Percentiles rank a stretch among this genome's conserved stretches.
These are phyloP conservation scores for Coreius guichenoti DNA, from an alignment of 2,797 vertebrate species.

Conservation along the genomic window DNA sequence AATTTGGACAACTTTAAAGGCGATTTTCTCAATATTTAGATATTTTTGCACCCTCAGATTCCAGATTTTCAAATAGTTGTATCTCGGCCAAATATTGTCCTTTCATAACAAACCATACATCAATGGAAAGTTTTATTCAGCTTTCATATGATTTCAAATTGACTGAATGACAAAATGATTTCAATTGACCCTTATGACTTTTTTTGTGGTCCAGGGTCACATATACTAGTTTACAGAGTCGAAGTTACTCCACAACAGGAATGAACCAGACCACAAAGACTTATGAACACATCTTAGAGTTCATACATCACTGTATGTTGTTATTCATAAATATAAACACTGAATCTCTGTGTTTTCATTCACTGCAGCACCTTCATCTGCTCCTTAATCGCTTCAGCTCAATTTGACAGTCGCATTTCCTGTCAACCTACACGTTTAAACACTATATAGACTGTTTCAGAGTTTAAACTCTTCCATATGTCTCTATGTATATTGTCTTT, in stretches of 20 bases:
- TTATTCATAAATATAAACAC: neutral
- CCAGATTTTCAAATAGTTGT: too few relatives aligned
- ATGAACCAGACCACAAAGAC: neutral
- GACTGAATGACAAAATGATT: too few relatives aligned
- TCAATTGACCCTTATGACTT: too few relatives aligned
- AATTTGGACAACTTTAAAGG: too few relatives aligned
- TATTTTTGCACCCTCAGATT: too few relatives aligned
- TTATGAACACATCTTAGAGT: neutral
- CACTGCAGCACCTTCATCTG: neutral
- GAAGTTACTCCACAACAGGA: neutral
- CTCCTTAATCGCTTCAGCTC: neutral
- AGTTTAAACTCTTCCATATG: neutral
- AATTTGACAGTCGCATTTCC: neutral
- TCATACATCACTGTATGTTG: neutral
- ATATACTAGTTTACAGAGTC: neutral
- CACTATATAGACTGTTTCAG: neutral
- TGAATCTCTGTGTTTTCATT: neutral
- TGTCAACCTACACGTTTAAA: neutral
- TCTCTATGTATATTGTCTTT: neutral
- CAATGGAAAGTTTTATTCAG: too few relatives aligned
- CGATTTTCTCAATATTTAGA: too few relatives aligned
- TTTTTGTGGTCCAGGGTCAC: too few relatives aligned
- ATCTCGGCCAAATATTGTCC: too few relatives aligned
- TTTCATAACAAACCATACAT: too few relatives aligned
- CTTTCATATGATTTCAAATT: too few relatives aligned